A percentile compares a stretch with the other conserved stretches of the same genome.
These are phyloP conservation scores for Mactromeris polynyma DNA, from an alignment of 2,888 invertebrate genomes.

Conservation along the genomic window DNA sequence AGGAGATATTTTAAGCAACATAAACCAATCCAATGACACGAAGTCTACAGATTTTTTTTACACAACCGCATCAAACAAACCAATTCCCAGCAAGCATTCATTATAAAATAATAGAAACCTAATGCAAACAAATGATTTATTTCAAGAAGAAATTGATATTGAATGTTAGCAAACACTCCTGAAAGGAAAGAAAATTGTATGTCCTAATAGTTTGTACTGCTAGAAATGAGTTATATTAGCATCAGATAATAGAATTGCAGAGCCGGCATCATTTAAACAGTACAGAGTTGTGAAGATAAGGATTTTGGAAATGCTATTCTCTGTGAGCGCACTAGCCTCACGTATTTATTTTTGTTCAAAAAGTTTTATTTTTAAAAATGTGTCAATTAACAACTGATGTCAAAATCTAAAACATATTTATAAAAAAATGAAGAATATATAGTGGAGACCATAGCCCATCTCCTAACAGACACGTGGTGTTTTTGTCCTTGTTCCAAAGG, in stretches of 20 bases:
- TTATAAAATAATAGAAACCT: background rate
- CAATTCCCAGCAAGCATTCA: conserved; percentile 7
- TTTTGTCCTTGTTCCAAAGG: too few species aligned
- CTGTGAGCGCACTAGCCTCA: too few species aligned
- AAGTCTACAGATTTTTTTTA: background rate
- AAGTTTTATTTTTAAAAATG: too few species aligned
- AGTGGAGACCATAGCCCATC: too few species aligned
- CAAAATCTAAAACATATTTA: too few species aligned
- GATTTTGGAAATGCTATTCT: background rate
- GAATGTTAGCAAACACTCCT: background rate
- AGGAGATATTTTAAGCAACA: background rate
- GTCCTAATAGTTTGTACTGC: background rate
- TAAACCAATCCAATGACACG: background rate
- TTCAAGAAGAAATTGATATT: conserved; percentile 8
- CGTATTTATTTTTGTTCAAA: too few species aligned
- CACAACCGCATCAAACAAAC: background rate
- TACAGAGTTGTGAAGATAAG: background rate
- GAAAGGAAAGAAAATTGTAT: background rate
- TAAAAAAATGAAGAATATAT: too few species aligned
- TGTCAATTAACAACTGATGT: too few species aligned
- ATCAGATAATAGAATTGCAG: background rate
- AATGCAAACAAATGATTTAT: conserved; percentile 21
- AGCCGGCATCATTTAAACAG: background rate
- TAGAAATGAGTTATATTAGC: background rate
- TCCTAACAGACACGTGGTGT: too few species aligned